Percentiles rank a stretch among this genome's conserved stretches.
Conservation (phyloP, 92 coral and sea anemone genomes). For the Ricordea florida region DNA sequence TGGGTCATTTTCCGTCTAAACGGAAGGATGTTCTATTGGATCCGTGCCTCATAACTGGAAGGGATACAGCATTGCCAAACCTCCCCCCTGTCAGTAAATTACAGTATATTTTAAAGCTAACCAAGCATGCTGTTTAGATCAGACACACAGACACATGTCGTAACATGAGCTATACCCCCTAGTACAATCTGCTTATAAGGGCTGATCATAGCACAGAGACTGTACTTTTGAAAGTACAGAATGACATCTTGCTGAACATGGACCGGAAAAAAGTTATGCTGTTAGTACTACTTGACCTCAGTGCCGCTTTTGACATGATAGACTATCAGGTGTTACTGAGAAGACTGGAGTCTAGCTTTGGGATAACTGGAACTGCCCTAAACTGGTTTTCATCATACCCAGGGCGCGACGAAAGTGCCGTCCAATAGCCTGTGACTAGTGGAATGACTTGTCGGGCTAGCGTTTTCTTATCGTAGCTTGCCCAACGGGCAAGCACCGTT, state of each 20-base stretch:
- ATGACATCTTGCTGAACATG: conserved; percentile 23
- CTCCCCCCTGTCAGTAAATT: too few relatives aligned
- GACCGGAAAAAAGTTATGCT: conserved; percentile 2
- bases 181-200: conserved; percentile 42
- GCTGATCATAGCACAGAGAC: conserved; percentile 45
- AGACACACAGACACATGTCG: neutral
- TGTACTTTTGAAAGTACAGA: conserved; percentile 26
- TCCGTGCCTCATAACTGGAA: conserved; percentile 20
- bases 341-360: neutral
- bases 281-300: neutral
- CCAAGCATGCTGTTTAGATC: too few relatives aligned
- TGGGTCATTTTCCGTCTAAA: conserved; percentile 22
- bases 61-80: too few relatives aligned
- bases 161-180: conserved; percentile 1
- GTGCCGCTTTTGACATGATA: neutral
- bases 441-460: too few relatives aligned
- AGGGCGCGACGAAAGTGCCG: too few relatives aligned
- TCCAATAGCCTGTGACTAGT: too few relatives aligned
- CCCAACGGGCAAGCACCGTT: too few relatives aligned
- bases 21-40: conserved; percentile 40
- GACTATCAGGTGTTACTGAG: neutral
- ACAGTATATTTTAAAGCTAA: too few relatives aligned
- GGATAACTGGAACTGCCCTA: neutral
- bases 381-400: neutral
- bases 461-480: too few relatives aligned